Evolutionary conservation across 2,888 invertebrate genomes (phyloP).

Genomic region (Chrysolina americana): DNA sequence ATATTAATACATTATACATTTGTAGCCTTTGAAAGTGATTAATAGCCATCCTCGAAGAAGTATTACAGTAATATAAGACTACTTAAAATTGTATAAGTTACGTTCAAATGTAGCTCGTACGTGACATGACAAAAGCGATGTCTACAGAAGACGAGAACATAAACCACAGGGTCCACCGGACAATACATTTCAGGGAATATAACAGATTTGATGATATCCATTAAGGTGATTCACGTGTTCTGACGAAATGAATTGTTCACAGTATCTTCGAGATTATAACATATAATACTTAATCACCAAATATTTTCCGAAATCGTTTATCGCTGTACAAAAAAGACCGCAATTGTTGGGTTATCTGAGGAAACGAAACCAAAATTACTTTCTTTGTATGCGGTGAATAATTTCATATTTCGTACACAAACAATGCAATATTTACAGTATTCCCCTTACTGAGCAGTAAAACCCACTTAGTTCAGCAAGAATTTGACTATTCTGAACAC

Average conservation of each 20-base stretch:
- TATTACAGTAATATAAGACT: slow-evolving; percentile 34
- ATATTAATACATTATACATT: slow-evolving; percentile 47
- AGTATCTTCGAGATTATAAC: slow-evolving; percentile 6
- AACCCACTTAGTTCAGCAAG: too few relatives aligned
- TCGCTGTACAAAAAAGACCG: not conserved
- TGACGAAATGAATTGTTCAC: slow-evolving; percentile 11
- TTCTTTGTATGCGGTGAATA: not conserved
- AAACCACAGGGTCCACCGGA: slow-evolving; percentile 39
- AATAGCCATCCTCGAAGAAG: slow-evolving; percentile 41
- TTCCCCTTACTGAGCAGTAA: too few relatives aligned
- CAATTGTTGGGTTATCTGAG: not conserved
- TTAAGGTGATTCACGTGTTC: slow-evolving; percentile 27
- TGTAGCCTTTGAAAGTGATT: slow-evolving; percentile 39
- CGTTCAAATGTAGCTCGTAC: slow-evolving; percentile 39
- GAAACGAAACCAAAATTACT: not conserved
- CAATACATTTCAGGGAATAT: slow-evolving; percentile 32
- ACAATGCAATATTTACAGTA: too few relatives aligned
- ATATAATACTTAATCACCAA: not conserved
- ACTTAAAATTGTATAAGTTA: slow-evolving; percentile 38
- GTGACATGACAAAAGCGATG: slow-evolving; percentile 53
- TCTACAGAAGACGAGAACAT: slow-evolving; percentile 50
- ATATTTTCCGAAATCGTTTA: not conserved
- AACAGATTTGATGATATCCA: slow-evolving; percentile 34
- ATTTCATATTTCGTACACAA: not conserved
- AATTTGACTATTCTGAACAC: too few relatives aligned